Percentiles rank a stretch among this genome's conserved stretches.
phyloP scores from a whole-genome alignment of 2,797 vertebrate species.

The Karalla daura region DNA sequence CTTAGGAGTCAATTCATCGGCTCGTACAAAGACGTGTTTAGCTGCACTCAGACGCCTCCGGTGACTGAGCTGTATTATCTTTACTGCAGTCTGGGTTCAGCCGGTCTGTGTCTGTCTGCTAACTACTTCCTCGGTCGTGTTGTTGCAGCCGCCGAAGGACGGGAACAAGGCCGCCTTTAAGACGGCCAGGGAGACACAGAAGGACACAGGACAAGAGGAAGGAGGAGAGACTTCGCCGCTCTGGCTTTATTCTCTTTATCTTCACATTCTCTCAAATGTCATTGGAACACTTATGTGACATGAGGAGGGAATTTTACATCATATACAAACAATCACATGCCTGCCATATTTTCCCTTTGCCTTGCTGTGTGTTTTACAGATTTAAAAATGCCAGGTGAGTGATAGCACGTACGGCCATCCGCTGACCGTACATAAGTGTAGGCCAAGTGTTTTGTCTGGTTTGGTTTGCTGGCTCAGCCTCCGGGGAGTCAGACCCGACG shows the following conservation, averaged over 20 bases:
- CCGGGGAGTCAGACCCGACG: neutral
- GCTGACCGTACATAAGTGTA: constrained; percentile 21
- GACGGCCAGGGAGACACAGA: constrained; percentile 20
- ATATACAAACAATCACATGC: constrained; percentile 68
- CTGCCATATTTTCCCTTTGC: constrained; percentile 39
- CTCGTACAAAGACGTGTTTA: constrained; percentile 66
- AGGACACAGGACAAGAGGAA: constrained; percentile 30
- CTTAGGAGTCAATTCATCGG: constrained; percentile 56
- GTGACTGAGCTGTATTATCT: constrained; percentile 47
- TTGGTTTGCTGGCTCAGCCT: constrained; percentile 31
- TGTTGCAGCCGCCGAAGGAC: constrained; percentile 35
- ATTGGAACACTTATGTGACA: constrained; percentile 36
- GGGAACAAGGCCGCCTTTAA: constrained; percentile 65
- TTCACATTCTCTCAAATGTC: constrained; percentile 28
- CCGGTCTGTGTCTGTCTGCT: constrained; percentile 38
- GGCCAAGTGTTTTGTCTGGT: constrained; percentile 16
- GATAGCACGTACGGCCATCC: constrained; percentile 26
- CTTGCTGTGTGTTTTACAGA: constrained; percentile 41
- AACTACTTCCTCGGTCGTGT: constrained; percentile 56
- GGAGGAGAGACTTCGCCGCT: constrained; percentile 40
- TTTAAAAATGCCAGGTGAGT: constrained; percentile 28
- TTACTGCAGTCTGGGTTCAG: constrained; percentile 32
- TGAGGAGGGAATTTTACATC: constrained; percentile 48
- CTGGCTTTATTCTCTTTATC: constrained; percentile 70
- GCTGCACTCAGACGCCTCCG: constrained; percentile 46